Base-by-base conservation (phyloP, 2,888 invertebrate species). In the Nematopogon swammerdamellus region DNA sequence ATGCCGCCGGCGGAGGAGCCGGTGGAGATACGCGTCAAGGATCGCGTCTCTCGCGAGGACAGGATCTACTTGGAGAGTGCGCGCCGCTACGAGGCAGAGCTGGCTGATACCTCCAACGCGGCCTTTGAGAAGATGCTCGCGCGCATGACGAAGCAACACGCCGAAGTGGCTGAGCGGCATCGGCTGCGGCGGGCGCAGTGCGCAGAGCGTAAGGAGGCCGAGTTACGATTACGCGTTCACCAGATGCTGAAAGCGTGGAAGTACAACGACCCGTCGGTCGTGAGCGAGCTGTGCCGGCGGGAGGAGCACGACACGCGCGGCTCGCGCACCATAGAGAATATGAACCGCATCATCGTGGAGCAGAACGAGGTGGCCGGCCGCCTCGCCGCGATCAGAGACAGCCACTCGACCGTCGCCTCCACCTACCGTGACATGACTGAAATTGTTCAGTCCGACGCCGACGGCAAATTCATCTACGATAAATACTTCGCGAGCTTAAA, bases 331-430 rank as follows among this genome's bases (percentile, higher is more conserved):
- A 65, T 75, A 52, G 77, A 80, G 53, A 73, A 80, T 49, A 79
- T 80, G 69, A 74, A 80, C 51, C 71, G 64, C 55, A 72, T 81
- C 56, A 63, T 80, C 51, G 80, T 82, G 57, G 71, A 83, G 58
- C 74, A 81, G 59, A 75, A 74, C 49, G 76, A 67, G 59, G 74
- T 73, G 1, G 67, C 69, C 5, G 66, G 67, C 4, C 61, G 72
- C 47, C 72, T 84, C 55, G 81, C 84, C n/a, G 70, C 77, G 1
- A 80, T 87, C 17, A 77, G 80, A 19, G 73, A 80, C 44, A 82
- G 81, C 55, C 84, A 86, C 54, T 70, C 73, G 1, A 81, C 80
- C 57, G 85, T 86, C 56, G 74, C 74, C 48, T 60, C 62, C n/a
- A 69, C 76, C 53, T 85, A 83, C 58, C 81, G 82, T 65, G 75